These are phyloP conservation scores for Salvelinus fontinalis DNA, from an alignment of 2,113 vertebrate species.

Conservation along the genomic window DNA sequence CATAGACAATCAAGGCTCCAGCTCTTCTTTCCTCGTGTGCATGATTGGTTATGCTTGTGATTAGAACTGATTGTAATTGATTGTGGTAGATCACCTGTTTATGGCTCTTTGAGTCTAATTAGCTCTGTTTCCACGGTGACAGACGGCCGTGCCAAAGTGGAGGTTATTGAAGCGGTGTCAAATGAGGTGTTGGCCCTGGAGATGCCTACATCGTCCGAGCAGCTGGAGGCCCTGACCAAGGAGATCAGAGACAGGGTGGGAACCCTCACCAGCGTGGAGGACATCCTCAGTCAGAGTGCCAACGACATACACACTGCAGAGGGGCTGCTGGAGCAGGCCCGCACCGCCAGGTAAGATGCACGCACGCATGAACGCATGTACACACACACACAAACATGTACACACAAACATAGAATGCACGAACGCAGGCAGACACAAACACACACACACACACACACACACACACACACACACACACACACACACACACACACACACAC, in stretches of 20 bases:
- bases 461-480: neutral
- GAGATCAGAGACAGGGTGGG: conserved; percentile 87
- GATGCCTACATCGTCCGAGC: conserved; percentile 86
- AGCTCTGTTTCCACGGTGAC: conserved; percentile 5
- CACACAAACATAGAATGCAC: neutral
- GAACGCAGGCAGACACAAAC: too few relatives aligned
- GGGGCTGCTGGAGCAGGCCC: conserved; percentile 82
- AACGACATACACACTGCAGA: conserved; percentile 83
- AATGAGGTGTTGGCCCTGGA: conserved; percentile 90
- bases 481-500: neutral
- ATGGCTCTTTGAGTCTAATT: too few relatives aligned
- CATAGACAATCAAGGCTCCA: too few relatives aligned
- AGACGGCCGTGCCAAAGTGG: conserved; percentile 87
- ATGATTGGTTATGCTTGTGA: too few relatives aligned
- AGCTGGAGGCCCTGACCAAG: conserved; percentile 84
- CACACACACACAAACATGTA: neutral
- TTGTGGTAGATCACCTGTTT: too few relatives aligned
- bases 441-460: too few relatives aligned
- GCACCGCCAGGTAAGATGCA: conserved; percentile 79
- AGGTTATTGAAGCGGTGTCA: conserved; percentile 90
- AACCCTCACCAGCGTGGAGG: conserved; percentile 87
- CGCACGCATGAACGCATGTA: neutral
- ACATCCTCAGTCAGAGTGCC: conserved; percentile 86
- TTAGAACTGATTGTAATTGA: too few relatives aligned
- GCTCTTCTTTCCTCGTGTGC: too few relatives aligned